Evolutionary conservation across 2,888 invertebrate genomes (phyloP), one percentile per base, ranked within the genome.

Genomic region (Creontiades dilutus): DNA sequence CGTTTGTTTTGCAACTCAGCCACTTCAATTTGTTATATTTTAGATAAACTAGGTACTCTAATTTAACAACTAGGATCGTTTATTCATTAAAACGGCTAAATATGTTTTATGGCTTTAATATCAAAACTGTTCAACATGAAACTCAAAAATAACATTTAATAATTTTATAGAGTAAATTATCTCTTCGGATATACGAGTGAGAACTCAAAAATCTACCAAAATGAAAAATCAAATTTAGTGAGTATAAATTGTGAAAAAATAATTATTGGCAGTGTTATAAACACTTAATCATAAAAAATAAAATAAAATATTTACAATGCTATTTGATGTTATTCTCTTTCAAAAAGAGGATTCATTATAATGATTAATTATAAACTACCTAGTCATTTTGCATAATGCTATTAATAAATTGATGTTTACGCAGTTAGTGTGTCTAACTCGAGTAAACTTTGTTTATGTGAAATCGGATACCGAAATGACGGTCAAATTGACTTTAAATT

Each of bases 181-280:
- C 1, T 52, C 52, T 52, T 2, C 16, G 52, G 14, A 52, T 14
- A 57, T 7, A 68, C 23, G 68, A 68, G 68, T 68, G 68, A 68
- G 68, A 68, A 68, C 68, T 68, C 68, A 23, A 68, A 68, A 68
- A 68, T 68, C 68, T 68, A 68, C 68, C 68, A 68, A 68, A 68
- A 23, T 68, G 12, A 68, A 68, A n/a, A 68, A 68, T 68, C 68
- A 68, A 68, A 68, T 68, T 68, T 68, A 68, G 68, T 68, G 68
- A 68, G 68, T 68, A 68, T 57, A 68, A 68, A 27, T 68, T 68
- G 68, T 68, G 27, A 68, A 23, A 48, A 68, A 68, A 68, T 68
- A 23, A 68, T 23, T 4, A 68, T 68, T 23, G 23, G 68, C 68
- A 23, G n/a, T 68, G 68, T 68, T 68, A 27, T 23, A 23, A 68